phyloP scores from a whole-genome alignment of 2,797 vertebrate genomes.

The Kryptolebias ocellatus region DNA sequence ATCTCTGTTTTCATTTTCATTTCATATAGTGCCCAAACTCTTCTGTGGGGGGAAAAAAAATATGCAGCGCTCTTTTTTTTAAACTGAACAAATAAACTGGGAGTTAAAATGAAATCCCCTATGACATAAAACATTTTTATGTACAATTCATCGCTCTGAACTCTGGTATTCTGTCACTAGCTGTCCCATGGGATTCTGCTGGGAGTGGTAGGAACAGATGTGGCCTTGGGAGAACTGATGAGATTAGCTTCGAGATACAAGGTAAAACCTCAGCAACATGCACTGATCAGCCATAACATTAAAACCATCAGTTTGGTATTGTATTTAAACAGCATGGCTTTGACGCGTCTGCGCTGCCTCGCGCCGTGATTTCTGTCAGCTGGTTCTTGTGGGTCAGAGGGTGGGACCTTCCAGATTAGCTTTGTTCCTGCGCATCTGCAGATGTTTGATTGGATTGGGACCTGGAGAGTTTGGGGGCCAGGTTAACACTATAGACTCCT shows the following conservation, averaged over 20 bases:
- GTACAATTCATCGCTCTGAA: not conserved
- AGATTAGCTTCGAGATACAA: conserved; percentile 93
- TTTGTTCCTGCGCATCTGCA: not conserved
- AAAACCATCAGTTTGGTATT: not conserved
- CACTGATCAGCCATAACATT: not conserved
- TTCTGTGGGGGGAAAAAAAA: too few relatives aligned
- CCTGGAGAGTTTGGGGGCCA: not conserved
- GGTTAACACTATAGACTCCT: not conserved
- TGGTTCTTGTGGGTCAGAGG: not conserved
- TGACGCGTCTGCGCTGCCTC: not conserved
- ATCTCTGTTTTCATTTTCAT: too few relatives aligned
- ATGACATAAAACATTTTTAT: not conserved
- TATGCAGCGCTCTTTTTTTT: too few relatives aligned
- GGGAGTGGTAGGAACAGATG: conserved; percentile 94
- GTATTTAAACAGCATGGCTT: not conserved
- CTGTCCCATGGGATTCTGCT: conserved; percentile 94
- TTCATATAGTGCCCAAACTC: too few relatives aligned
- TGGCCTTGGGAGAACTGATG: conserved; percentile 91
- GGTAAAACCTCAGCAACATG: conserved; percentile 72
- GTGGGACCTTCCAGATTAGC: not conserved
- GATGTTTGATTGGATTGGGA: not conserved
- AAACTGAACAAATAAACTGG: not conserved
- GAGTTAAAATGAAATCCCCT: not conserved
- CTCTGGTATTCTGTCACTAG: conserved; percentile 63
- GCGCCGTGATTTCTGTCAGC: not conserved